Evolutionary conservation across 35 echinoderm and acorn worm species (phyloP).

Genomic region (Holothuria glaberrima): DNA sequence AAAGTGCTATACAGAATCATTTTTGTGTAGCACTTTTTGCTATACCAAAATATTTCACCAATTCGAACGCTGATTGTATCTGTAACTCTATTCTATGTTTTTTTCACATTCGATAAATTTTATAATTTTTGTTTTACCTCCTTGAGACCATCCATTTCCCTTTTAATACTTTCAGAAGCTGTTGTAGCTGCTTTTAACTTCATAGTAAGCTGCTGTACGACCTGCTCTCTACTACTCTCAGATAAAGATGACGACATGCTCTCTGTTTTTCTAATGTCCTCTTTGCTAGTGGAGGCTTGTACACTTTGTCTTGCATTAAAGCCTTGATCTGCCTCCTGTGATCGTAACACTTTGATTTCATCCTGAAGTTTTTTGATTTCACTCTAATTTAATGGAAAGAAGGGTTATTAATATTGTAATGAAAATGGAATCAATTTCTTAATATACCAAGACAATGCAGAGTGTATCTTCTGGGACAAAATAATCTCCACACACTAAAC

Average conservation of each 20-base stretch:
- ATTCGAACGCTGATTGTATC: no score
- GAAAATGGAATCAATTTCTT: no score
- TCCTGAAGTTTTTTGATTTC: background rate
- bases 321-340: background rate
- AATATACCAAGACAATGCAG: no score
- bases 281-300: background rate
- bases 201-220: slow-evolving; percentile 45
- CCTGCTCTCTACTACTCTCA: background rate
- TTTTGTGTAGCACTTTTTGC: no score
- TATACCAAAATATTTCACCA: no score
- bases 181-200: slow-evolving; percentile 61
- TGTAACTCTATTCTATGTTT: no score
- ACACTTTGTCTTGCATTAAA: no score
- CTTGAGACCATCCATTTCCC: slow-evolving; percentile 70
- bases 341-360: background rate
- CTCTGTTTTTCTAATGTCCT: background rate
- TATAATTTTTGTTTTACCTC: slow-evolving; percentile 55
- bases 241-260: background rate
- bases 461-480: no score
- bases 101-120: background rate
- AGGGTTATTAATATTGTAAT: no score
- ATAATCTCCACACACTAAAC: no score
- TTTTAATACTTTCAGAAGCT: slow-evolving; percentile 59
- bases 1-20: no score
- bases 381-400: no score